A percentile compares a stretch with the other conserved stretches of the same genome.
phyloP scores from a whole-genome alignment of 1,140 invertebrate genomes.

The Brachionus angularis region DNA sequence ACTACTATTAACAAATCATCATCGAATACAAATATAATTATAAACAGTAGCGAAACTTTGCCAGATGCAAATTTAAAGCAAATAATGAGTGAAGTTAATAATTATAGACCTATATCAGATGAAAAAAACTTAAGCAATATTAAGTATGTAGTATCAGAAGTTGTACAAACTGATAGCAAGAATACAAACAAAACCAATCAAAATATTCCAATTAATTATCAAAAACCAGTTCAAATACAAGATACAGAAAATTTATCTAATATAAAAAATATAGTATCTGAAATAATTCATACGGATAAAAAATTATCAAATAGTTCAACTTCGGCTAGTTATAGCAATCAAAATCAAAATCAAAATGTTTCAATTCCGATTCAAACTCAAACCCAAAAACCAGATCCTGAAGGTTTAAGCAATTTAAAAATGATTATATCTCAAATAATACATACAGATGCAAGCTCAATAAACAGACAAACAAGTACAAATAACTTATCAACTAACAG shows the following conservation, averaged over 20 bases:
- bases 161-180: background rate
- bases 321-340: too few species aligned
- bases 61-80: slow-evolving; percentile 28
- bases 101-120: background rate
- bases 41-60: background rate
- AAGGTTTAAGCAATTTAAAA: too few species aligned
- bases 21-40: background rate
- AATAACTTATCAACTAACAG: background rate
- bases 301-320: too few species aligned
- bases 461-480: too few species aligned
- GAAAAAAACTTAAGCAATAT: background rate
- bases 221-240: background rate
- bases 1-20: background rate
- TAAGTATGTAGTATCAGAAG: background rate
- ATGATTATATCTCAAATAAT: too few species aligned
- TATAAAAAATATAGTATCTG: slow-evolving; percentile 27
- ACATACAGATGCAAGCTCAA: too few species aligned
- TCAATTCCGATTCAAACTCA: background rate
- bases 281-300: slow-evolving; percentile 39
- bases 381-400: background rate
- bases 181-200: too few species aligned
- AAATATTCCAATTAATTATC: too few species aligned
- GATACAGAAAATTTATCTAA: background rate
- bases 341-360: too few species aligned
- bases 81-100: background rate